phyloP scores from a whole-genome alignment of 2,113 vertebrate species.

The Hippolais icterina region DNA sequence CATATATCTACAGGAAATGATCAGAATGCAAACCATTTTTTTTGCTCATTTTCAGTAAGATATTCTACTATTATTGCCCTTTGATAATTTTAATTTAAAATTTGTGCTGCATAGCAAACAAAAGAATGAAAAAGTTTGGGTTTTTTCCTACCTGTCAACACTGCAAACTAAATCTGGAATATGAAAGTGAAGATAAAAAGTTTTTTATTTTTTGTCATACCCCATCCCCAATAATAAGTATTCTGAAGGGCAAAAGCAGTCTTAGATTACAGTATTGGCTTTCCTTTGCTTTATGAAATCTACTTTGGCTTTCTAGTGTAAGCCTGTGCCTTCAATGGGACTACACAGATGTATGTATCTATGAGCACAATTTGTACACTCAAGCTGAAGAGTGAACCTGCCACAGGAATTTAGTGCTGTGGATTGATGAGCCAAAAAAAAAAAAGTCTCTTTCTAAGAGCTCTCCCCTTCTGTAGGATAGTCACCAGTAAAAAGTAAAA shows the following conservation, averaged over 20 bases:
- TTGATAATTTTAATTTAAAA: background rate
- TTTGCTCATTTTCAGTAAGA: background rate
- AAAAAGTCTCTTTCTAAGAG: background rate
- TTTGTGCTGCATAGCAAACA: background rate
- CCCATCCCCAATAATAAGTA: background rate
- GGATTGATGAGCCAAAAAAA: slow-evolving; percentile 17
- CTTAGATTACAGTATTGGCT: slow-evolving; percentile 36
- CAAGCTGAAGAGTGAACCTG: slow-evolving; percentile 35
- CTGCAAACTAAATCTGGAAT: background rate
- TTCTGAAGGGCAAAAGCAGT: background rate
- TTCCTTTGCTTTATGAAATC: slow-evolving; percentile 18
- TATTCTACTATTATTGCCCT: background rate
- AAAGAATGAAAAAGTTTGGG: accelerated
- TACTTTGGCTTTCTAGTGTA: background rate
- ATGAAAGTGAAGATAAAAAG: background rate
- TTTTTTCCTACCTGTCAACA: background rate
- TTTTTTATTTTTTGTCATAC: background rate
- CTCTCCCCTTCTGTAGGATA: background rate
- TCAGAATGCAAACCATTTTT: background rate
- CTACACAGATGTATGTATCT: background rate
- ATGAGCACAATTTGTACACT: slow-evolving; percentile 13
- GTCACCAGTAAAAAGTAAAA: background rate
- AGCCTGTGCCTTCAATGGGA: background rate
- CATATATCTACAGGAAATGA: background rate
- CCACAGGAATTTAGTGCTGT: slow-evolving; percentile 41